Evolutionary conservation across 2,113 vertebrate genomes (phyloP).

Genomic region (Jaculus jaculus): DNA sequence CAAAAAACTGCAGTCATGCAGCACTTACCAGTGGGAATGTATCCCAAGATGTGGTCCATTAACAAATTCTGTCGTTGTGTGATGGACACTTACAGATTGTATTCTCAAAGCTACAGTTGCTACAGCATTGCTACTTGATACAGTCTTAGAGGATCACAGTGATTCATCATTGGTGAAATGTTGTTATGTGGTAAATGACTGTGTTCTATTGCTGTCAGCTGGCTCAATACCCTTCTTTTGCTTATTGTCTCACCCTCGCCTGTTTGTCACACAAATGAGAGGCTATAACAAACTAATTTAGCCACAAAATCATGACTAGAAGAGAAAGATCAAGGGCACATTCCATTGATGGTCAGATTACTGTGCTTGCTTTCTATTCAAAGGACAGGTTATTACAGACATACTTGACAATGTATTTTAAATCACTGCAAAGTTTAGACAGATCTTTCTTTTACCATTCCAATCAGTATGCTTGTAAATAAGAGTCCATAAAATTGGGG

Average conservation of each 20-base stretch:
- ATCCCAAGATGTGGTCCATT: not conserved
- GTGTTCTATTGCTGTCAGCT: not conserved
- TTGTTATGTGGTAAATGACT: no score
- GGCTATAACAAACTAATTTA: not conserved
- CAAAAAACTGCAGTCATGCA: not conserved
- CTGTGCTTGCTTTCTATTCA: conserved; percentile 17
- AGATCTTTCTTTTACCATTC: conserved; percentile 53
- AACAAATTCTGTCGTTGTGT: not conserved
- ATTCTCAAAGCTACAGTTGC: no score
- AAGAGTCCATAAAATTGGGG: conserved; percentile 30
- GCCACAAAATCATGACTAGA: not conserved
- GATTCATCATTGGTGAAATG: no score
- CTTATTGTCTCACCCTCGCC: not conserved
- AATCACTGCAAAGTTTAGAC: conserved; percentile 62
- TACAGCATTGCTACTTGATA: not conserved
- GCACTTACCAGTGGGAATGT: not conserved
- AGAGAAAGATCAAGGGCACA: conserved; percentile 11
- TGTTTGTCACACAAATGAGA: not conserved
- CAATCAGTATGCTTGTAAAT: conserved; percentile 59
- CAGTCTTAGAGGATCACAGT: not conserved
- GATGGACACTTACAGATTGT: not conserved
- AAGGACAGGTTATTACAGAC: not conserved
- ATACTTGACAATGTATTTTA: conserved; percentile 18
- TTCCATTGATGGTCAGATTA: not conserved
- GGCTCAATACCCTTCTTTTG: not conserved